phyloP scores from a whole-genome alignment of 2,113 vertebrate genomes.

The Nothocercus nigrocapillus region DNA sequence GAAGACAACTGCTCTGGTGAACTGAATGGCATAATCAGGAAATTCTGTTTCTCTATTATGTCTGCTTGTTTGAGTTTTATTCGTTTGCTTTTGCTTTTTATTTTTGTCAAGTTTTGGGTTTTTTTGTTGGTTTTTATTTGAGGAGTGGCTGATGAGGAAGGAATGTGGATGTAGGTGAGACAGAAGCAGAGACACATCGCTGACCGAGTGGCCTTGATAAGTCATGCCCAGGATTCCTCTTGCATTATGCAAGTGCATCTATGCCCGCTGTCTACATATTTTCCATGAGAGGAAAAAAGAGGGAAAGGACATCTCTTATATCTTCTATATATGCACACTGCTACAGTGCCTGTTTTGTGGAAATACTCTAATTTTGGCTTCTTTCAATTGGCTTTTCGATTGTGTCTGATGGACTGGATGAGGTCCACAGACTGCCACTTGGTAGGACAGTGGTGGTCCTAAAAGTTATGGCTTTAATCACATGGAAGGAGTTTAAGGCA shows the following conservation, averaged over 20 bases:
- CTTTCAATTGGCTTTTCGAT: not conserved
- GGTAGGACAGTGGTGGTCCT: accelerated
- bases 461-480: not conserved
- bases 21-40: not conserved
- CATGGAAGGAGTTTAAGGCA: not conserved
- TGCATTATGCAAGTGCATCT: not conserved
- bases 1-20: not conserved
- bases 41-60: not conserved
- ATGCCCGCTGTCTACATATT: not conserved
- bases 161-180: not conserved
- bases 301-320: not conserved
- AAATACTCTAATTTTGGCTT: accelerated
- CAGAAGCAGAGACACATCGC: not conserved
- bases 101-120: no score
- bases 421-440: not conserved
- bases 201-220: not conserved
- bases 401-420: not conserved
- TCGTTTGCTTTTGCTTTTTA: no score
- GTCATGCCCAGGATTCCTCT: not conserved
- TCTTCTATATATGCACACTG: not conserved
- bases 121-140: not conserved
- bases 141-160: accelerated
- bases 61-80: not conserved
- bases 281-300: not conserved
- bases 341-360: not conserved